Evolutionary conservation across 2,797 vertebrate species (phyloP), one percentile per base, ranked within the genome.

Genomic region (Myotis daubentonii): DNA sequence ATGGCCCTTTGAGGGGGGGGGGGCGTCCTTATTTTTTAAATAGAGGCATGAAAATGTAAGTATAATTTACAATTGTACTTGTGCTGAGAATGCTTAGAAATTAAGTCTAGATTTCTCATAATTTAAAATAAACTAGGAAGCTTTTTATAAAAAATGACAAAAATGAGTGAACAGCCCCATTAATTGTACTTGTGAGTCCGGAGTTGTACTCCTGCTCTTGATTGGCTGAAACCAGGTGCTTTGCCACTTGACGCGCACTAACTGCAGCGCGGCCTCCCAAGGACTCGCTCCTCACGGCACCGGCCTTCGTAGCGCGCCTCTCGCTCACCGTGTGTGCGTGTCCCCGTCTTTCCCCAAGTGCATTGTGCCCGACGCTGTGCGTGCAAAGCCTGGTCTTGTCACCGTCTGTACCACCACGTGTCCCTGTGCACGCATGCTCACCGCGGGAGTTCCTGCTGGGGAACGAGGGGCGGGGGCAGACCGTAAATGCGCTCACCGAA

Each of bases 171-270:
- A 38, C 74, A 20, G 0, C 8, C 47, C 53, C 38, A 0, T 41
- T 36, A 5, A 20, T 25, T 22, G 17, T 2, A 22, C 33, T 11
- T n/a, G 8, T 5, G 0, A 49, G 33, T 9, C 66, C 25, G 41
- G 16, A 20, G 11, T 23, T 66, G 66, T 28, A 1, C 71, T 66
- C 57, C 3, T 3, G 33, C 20, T 13, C 44, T 87, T 8, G n/a
- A 0, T 11, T 3, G 23, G 36, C 68, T 13, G 6, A 3, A 2
- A 4, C 16, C 11, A 4, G 28, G 13, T 0, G 3, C 70, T 55
- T 0, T 10, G 41, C 33, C 51, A 1, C 19, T 2, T 3, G 20
- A 2, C 30, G 0, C 22, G 0, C 9, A 1, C 3, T 10, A 4
- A 5, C 0, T 8, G 44, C 33, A 23, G 55, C 7, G 11, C 66